These are phyloP conservation scores for Drosophila melanogaster DNA, from an alignment of 1,140 invertebrate species.

Conservation along the genomic window DNA sequence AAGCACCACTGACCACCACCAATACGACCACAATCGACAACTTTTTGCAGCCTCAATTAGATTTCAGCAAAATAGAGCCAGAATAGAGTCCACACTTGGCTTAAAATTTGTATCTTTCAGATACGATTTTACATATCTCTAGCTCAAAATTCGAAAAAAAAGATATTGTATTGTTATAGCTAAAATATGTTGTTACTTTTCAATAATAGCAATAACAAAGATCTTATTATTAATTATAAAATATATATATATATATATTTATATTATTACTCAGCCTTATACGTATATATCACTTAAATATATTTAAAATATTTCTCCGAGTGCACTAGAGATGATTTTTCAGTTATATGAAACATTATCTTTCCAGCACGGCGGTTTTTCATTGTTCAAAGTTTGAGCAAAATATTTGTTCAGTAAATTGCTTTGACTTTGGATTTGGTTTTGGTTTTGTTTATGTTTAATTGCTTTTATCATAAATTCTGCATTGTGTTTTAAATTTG, in stretches of 20 bases:
- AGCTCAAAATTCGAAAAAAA: too few species aligned
- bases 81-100: conserved; percentile 3
- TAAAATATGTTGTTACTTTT: too few species aligned
- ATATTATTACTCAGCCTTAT: too few species aligned
- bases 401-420: conserved; percentile 42
- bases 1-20: conserved; percentile 21
- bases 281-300: not conserved
- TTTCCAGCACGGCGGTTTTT: conserved; percentile 50
- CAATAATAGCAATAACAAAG: too few species aligned
- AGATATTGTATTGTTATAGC: too few species aligned
- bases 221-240: too few species aligned
- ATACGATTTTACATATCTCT: not conserved
- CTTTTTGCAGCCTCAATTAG: conserved; percentile 58
- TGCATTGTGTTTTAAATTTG: conserved; percentile 34
- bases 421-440: conserved; percentile 42
- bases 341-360: conserved; percentile 57
- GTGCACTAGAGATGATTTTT: conserved; percentile 10
- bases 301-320: not conserved
- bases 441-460: conserved; percentile 39
- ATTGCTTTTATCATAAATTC: conserved; percentile 50
- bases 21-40: conserved; percentile 30
- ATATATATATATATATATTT: too few species aligned
- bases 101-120: not conserved
- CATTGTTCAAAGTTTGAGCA: conserved; percentile 51
- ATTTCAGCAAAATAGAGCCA: conserved; percentile 20